A percentile compares a stretch with the other conserved stretches of the same genome.
Evolutionary conservation across 2,797 vertebrate species (phyloP).

Genomic region (Tokudaia muenninki): DNA sequence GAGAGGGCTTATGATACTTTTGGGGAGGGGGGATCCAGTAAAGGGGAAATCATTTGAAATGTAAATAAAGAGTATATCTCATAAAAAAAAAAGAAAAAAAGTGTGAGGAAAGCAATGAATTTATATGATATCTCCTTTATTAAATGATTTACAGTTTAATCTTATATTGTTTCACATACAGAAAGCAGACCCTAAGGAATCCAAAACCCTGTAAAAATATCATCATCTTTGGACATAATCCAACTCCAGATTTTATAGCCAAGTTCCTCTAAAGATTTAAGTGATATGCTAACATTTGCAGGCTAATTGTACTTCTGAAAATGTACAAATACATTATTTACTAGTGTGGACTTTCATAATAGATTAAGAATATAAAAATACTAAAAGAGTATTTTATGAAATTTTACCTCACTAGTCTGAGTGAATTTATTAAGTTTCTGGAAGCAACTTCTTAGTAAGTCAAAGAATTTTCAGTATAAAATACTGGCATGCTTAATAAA

Average conservation of each 20-base stretch:
- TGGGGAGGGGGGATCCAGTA: too few relatives aligned
- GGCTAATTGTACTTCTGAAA: not conserved
- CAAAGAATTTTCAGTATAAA: slow-evolving; percentile 38
- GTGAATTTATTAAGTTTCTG: slow-evolving; percentile 42
- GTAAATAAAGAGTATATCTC: too few relatives aligned
- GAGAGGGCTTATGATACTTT: too few relatives aligned
- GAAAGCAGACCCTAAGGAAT: not conserved
- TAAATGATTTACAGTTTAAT: not conserved
- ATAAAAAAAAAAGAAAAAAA: not conserved
- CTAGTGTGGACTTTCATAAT: not conserved
- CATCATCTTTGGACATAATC: not conserved
- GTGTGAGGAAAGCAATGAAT: not conserved
- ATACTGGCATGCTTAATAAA: slow-evolving; percentile 72
- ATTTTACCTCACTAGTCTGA: not conserved
- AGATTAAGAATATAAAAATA: not conserved
- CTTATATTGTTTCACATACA: not conserved
- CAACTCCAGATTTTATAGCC: slow-evolving; percentile 31
- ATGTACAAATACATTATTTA: slow-evolving; percentile 11
- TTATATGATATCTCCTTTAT: not conserved
- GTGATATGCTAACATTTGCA: not conserved
- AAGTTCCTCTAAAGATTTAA: slow-evolving; percentile 43
- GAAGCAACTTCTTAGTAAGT: slow-evolving; percentile 18
- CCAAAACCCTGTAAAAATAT: not conserved
- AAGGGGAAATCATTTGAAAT: too few relatives aligned
- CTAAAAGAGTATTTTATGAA: slow-evolving; percentile 26